Evolutionary conservation across 53 echinoderm and acorn worm genomes (phyloP).

Genomic region (Patiria pectinifera): DNA sequence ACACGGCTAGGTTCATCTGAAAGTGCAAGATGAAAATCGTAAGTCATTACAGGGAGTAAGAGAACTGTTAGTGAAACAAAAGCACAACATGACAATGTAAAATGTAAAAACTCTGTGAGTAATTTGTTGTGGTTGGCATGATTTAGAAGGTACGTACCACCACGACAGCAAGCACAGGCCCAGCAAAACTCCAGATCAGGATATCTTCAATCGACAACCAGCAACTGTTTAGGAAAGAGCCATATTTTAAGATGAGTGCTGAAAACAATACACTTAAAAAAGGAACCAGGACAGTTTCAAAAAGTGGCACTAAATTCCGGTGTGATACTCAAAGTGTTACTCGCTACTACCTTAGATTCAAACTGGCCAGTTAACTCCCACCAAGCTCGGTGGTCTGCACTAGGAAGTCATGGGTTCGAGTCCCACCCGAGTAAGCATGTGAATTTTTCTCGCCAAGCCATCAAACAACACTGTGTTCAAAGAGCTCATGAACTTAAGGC

Average conservation of each 20-base stretch:
- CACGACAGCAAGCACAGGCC: slow-evolving; percentile 93
- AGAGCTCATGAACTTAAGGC: too few relatives aligned
- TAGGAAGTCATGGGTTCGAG: too few relatives aligned
- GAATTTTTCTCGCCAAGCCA: too few relatives aligned
- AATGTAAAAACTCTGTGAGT: too few relatives aligned
- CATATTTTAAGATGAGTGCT: neutral
- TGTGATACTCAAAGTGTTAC: too few relatives aligned
- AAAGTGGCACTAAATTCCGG: neutral
- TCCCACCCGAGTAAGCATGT: too few relatives aligned
- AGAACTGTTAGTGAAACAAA: neutral
- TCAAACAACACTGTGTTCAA: too few relatives aligned
- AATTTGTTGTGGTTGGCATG: too few relatives aligned
- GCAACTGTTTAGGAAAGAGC: slow-evolving; percentile 73
- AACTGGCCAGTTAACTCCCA: too few relatives aligned
- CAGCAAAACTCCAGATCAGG: slow-evolving; percentile 99
- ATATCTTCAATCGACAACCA: slow-evolving; percentile 91
- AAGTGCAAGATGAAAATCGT: slow-evolving; percentile 8
- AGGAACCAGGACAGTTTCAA: neutral
- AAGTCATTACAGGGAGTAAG: neutral
- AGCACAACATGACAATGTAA: neutral
- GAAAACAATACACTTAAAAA: too few relatives aligned
- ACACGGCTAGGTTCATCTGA: slow-evolving; percentile 95
- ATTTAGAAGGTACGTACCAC: slow-evolving; percentile 65
- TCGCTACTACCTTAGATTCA: too few relatives aligned
- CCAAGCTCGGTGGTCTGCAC: too few relatives aligned